Conservation (phyloP, 2,888 invertebrate genomes). For the Epirrita christyi region DNA sequence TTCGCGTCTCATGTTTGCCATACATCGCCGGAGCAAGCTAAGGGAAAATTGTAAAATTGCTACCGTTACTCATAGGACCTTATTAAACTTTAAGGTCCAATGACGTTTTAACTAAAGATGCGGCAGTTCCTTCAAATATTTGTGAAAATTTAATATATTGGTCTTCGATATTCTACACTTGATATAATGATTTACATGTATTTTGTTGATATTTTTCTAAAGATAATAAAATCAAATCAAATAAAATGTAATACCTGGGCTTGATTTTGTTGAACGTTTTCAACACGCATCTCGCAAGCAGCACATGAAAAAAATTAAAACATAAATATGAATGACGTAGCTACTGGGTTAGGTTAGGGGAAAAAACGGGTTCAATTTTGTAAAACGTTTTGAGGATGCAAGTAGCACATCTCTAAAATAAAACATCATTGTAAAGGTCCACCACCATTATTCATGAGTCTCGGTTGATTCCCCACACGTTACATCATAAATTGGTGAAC, state of each 20-base stretch:
- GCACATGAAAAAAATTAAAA: no score
- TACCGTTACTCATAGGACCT: constrained; percentile 67
- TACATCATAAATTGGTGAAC: constrained; percentile 77
- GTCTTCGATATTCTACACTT: no score
- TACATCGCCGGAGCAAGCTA: constrained; percentile 48
- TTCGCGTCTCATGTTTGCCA: constrained; percentile 45
- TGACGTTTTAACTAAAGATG: background rate
- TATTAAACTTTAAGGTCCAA: constrained; percentile 76
- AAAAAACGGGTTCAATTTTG: background rate
- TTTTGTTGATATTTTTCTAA: no score
- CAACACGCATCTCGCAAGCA: no score
- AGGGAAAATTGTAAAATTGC: constrained; percentile 64
- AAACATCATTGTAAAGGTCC: background rate
- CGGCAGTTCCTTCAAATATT: background rate
- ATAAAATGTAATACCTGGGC: no score
- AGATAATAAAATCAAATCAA: no score
- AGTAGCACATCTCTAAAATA: background rate
- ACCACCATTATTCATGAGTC: constrained; percentile 72
- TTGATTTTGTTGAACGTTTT: no score
- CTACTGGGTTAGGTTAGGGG: no score
- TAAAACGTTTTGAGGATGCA: background rate
- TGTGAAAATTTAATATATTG: no score
- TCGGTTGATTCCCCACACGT: constrained; percentile 74
- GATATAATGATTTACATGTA: no score
- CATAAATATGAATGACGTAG: no score